phyloP scores from a whole-genome alignment of 1,140 invertebrate species.

The Lepidurus couesii region DNA sequence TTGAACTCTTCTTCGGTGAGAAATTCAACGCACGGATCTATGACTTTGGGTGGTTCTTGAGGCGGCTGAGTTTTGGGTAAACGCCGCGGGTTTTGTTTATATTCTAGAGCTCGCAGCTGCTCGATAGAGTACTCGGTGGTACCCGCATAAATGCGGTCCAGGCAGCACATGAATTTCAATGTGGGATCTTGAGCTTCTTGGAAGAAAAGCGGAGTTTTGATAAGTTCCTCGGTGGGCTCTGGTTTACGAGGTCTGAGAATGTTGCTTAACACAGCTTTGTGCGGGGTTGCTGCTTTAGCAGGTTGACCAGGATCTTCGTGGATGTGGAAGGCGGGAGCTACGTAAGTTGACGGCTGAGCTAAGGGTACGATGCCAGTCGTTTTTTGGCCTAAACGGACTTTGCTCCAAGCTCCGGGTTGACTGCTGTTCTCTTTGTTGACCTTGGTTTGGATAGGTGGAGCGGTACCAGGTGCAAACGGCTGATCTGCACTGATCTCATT shows the following conservation, averaged over 20 bases:
- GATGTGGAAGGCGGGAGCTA: constrained; percentile 30
- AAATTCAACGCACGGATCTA: background rate
- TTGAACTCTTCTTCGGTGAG: constrained; percentile 28
- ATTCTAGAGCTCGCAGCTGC: constrained; percentile 47
- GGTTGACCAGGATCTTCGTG: constrained; percentile 39
- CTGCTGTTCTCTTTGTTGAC: background rate
- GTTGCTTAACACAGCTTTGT: constrained; percentile 14
- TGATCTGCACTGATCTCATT: background rate
- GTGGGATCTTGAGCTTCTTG: constrained; percentile 45
- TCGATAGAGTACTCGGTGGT: constrained; percentile 52
- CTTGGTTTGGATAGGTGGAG: background rate
- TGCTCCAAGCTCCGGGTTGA: background rate
- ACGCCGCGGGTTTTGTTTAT: constrained; percentile 22
- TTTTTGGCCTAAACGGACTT: background rate
- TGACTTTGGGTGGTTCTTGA: background rate
- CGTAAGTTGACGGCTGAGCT: constrained; percentile 33
- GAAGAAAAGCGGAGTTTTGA: constrained; percentile 40
- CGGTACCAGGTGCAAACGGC: background rate
- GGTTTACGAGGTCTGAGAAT: constrained; percentile 28
- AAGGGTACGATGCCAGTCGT: background rate
- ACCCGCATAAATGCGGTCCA: constrained; percentile 46
- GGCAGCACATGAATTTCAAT: constrained; percentile 46
- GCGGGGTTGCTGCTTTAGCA: constrained; percentile 26
- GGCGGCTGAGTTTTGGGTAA: background rate
- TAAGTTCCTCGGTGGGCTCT: background rate